Evolutionary conservation across 2,888 invertebrate genomes (phyloP), one percentile per base, ranked within the genome.

Genomic region (Lasioglossum malachurum): DNA sequence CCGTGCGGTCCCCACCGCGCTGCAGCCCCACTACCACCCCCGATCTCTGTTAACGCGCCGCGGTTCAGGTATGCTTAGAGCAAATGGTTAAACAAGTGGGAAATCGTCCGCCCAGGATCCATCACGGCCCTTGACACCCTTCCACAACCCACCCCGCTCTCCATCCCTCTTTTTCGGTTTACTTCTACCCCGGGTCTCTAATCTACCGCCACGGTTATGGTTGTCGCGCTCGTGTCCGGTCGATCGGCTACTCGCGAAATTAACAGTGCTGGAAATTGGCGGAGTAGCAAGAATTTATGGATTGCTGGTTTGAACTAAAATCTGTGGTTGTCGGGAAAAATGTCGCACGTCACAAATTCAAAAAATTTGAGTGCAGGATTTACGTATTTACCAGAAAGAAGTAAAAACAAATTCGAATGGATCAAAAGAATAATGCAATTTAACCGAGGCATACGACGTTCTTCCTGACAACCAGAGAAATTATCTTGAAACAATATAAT

Each of bases 1-100:
- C 35, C 69, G 78, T 75, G 83, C 69, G 38, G 38, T 60, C 79
- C 91, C 88, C 87, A 75, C 88, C 78, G 35, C 78, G 41, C 10
- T 80, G 75, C 31, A 8, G n/a, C 81, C 83, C 87, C 76, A 82
- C 88, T 76, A 75, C 49, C 78, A 16, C 14, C 49, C 57, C 41
- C 46, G 75, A 41, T 64, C 49, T 23, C 53, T 53, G 67, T 57
- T 74, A 77, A 71, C 46, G 38, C 46, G 60, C 49, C 69, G 60
- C 60, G 73, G 27, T 80, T 57, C 60, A 57, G 46, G n/a, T 75
- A 86, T 31, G 44, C 14, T 41, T 19, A 38, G 35, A 35, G 67
- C 19, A 67, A 67, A 67, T 35, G 31, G 67, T 23, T 67, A 35
- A 67, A 67, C 67, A 31, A 67, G 67, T 67, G 35, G 31, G 67